phyloP scores from a whole-genome alignment of 1,140 invertebrate species.

The Mycetomoellerius zeteki region DNA sequence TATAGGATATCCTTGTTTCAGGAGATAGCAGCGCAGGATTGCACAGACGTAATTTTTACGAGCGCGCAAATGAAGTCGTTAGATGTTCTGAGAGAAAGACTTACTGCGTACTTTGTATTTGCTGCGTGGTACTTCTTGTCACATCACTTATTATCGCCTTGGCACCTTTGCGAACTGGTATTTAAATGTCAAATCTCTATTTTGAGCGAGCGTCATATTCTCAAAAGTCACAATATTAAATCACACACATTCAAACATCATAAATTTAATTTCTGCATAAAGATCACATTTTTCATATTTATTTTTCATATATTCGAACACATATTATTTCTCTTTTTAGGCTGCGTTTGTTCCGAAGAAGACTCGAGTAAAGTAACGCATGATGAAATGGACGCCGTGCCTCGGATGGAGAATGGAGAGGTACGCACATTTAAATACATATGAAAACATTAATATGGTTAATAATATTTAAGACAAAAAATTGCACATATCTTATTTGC shows the following conservation, averaged over 20 bases:
- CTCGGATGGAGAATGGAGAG: slow-evolving; percentile 91
- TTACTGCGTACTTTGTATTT: slow-evolving; percentile 90
- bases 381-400: slow-evolving; percentile 88
- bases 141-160: slow-evolving; percentile 96
- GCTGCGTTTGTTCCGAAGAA: slow-evolving; percentile 91
- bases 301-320: slow-evolving; percentile 1
- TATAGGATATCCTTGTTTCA: slow-evolving; percentile 84
- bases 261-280: neutral
- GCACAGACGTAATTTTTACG: slow-evolving; percentile 91
- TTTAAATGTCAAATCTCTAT: neutral
- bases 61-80: slow-evolving; percentile 91
- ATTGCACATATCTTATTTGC: neutral
- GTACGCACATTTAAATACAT: slow-evolving; percentile 63
- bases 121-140: slow-evolving; percentile 92
- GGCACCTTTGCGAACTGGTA: slow-evolving; percentile 93
- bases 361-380: slow-evolving; percentile 89
- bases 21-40: slow-evolving; percentile 90
- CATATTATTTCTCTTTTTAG: slow-evolving; percentile 81
- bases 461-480: slow-evolving; percentile 1
- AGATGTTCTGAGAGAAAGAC: slow-evolving; percentile 95
- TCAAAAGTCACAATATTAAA: neutral
- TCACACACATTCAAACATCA: neutral
- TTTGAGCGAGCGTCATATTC: neutral
- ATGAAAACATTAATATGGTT: neutral
- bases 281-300: neutral